A percentile compares a stretch with the other conserved stretches of the same genome.
phyloP scores from a whole-genome alignment of 2,888 invertebrate genomes.

The Rhopalosiphum nymphaeae region DNA sequence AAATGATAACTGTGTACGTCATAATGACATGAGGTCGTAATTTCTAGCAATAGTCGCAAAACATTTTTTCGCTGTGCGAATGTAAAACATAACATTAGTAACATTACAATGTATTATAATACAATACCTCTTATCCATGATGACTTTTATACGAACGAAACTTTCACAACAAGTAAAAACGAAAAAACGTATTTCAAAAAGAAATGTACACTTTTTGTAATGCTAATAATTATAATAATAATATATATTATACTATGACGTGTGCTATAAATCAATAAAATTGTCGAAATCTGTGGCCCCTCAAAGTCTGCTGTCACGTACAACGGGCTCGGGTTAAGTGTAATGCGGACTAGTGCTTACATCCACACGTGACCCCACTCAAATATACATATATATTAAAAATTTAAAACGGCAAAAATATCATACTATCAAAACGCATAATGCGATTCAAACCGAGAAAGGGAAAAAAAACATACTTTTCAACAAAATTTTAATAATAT shows the following conservation, averaged over 20 bases:
- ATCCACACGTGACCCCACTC: background rate
- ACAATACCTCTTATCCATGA: background rate
- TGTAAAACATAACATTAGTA: background rate
- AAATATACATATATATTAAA: conserved; percentile 13
- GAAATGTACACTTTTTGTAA: background rate
- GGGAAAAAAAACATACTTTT: background rate
- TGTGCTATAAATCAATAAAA: background rate
- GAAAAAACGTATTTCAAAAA: background rate
- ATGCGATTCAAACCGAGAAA: background rate
- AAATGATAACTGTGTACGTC: background rate
- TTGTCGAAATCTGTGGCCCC: background rate
- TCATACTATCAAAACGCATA: background rate
- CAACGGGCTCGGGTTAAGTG: background rate
- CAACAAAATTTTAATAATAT: background rate
- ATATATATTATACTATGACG: background rate
- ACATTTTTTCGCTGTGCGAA: background rate
- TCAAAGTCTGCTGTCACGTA: background rate
- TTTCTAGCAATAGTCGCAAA: background rate
- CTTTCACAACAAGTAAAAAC: background rate
- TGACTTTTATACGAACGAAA: background rate
- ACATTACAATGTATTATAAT: background rate
- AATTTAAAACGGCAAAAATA: background rate
- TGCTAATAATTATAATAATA: background rate
- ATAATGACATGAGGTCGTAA: background rate
- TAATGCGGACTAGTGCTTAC: background rate